Evolutionary conservation across 2,888 invertebrate species (phyloP).

Genomic region (Nowickia ferox): DNA sequence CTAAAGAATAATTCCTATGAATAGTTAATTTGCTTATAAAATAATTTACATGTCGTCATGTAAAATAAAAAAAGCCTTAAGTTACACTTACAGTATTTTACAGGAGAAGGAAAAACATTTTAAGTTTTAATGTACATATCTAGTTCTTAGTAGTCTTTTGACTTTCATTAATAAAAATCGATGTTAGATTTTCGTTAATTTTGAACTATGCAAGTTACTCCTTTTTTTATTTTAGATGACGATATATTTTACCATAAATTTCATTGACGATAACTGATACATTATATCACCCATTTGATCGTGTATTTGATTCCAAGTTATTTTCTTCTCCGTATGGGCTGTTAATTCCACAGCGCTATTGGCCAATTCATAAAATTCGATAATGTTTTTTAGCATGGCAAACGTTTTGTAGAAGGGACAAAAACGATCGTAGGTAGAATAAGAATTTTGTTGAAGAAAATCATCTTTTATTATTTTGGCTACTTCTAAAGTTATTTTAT

Average conservation of each 20-base stretch:
- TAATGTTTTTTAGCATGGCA: slow-evolving; percentile 99
- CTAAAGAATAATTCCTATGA: slow-evolving; percentile 84
- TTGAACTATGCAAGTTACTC: neutral
- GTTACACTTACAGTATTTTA: too few species aligned
- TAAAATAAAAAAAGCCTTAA: too few species aligned
- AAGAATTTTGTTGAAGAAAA: slow-evolving; percentile 99
- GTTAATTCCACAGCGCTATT: slow-evolving; percentile 98
- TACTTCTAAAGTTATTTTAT: slow-evolving; percentile 99
- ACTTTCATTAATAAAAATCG: too few species aligned
- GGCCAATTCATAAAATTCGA: slow-evolving; percentile 98
- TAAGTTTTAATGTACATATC: too few species aligned
- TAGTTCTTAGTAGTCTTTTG: too few species aligned
- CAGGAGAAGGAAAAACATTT: too few species aligned
- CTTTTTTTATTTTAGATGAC: too few species aligned
- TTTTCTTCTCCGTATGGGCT: slow-evolving; percentile 95
- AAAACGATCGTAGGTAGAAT: slow-evolving; percentile 96
- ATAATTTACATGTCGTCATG: too few species aligned
- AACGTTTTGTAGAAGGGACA: slow-evolving; percentile 99
- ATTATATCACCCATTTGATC: slow-evolving; percentile 97
- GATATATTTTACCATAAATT: slow-evolving; percentile 92
- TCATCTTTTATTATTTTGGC: slow-evolving; percentile 99
- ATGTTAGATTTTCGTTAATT: too few species aligned
- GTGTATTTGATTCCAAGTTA: slow-evolving; percentile 98
- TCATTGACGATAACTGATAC: slow-evolving; percentile 99
- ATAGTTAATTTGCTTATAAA: neutral